These are phyloP conservation scores for Mongoloraphidia duomilia DNA, from an alignment of 2,888 invertebrate genomes.

Conservation along the genomic window DNA sequence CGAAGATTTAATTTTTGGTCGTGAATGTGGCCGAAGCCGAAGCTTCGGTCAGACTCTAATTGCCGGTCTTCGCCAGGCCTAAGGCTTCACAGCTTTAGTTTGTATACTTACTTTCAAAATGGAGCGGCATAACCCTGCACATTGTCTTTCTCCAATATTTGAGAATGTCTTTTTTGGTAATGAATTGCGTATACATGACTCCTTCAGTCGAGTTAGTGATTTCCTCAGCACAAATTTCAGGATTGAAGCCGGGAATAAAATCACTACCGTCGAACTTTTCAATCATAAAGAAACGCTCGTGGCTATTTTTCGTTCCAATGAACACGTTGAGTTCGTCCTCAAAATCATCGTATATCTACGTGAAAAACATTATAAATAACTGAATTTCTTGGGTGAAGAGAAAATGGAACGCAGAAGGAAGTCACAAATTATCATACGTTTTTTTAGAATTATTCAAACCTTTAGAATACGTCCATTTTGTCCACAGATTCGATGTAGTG, in stretches of 20 bases:
- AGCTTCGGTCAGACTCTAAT: too few relatives aligned
- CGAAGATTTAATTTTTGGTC: too few relatives aligned
- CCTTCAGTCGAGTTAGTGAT: constrained; percentile 52
- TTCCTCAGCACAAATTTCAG: constrained; percentile 39
- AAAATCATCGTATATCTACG: constrained; percentile 46
- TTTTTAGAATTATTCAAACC: too few relatives aligned
- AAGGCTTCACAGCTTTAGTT: not conserved
- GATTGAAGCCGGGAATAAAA: constrained; percentile 37
- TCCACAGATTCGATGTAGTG: too few relatives aligned
- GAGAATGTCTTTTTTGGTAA: constrained; percentile 40
- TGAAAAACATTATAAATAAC: too few relatives aligned
- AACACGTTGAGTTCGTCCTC: constrained; percentile 45
- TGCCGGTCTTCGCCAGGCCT: too few relatives aligned
- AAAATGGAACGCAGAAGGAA: too few relatives aligned
- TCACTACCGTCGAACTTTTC: constrained; percentile 40
- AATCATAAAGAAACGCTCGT: constrained; percentile 45
- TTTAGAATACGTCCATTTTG: too few relatives aligned
- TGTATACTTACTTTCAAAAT: constrained; percentile 35
- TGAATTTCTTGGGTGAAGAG: too few relatives aligned
- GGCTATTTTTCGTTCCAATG: constrained; percentile 41
- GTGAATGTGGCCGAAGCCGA: too few relatives aligned
- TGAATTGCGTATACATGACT: constrained; percentile 38
- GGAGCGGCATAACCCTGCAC: constrained; percentile 44
- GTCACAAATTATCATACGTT: too few relatives aligned
- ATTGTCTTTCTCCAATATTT: constrained; percentile 53